phyloP scores from a whole-genome alignment of 2,797 vertebrate genomes.

The Clarias platycephalus region DNA sequence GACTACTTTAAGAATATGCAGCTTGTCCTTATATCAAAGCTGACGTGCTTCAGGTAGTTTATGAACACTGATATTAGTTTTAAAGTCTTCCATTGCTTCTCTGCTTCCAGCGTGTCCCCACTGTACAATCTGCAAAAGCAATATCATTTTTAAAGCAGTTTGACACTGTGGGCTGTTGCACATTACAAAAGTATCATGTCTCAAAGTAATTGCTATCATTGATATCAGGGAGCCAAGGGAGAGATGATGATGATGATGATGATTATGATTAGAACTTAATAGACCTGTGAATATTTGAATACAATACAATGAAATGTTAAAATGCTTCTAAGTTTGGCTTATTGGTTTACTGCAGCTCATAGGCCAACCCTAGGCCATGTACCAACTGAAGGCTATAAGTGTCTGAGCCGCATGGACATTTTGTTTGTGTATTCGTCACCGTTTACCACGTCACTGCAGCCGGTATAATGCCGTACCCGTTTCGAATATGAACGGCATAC shows the following conservation, averaged over 20 bases:
- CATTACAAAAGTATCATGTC: slow-evolving; percentile 66
- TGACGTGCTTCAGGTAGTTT: slow-evolving; percentile 84
- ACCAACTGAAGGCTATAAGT: slow-evolving; percentile 53
- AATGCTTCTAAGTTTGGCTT: slow-evolving; percentile 60
- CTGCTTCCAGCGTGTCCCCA: slow-evolving; percentile 74
- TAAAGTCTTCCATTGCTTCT: slow-evolving; percentile 81
- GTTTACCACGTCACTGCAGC: slow-evolving; percentile 58
- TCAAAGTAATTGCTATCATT: slow-evolving; percentile 62
- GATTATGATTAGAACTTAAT: slow-evolving; percentile 44
- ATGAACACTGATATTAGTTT: slow-evolving; percentile 81
- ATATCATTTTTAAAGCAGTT: slow-evolving; percentile 75
- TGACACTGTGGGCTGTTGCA: slow-evolving; percentile 67
- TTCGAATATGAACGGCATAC: slow-evolving; percentile 74
- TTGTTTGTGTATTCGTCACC: slow-evolving; percentile 43
- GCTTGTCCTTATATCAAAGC: slow-evolving; percentile 75
- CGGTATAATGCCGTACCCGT: slow-evolving; percentile 68
- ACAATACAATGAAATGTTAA: slow-evolving; percentile 45
- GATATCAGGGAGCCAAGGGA: slow-evolving; percentile 74
- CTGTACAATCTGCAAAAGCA: slow-evolving; percentile 80
- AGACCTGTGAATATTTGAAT: slow-evolving; percentile 62
- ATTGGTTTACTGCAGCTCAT: slow-evolving; percentile 56
- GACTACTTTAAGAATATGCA: slow-evolving; percentile 82
- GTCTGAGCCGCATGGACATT: slow-evolving; percentile 37
- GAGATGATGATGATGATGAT: slow-evolving; percentile 61
- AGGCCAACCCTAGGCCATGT: too few species aligned